phyloP scores from a whole-genome alignment of 2,888 invertebrate species.

The Adela reaumurella region DNA sequence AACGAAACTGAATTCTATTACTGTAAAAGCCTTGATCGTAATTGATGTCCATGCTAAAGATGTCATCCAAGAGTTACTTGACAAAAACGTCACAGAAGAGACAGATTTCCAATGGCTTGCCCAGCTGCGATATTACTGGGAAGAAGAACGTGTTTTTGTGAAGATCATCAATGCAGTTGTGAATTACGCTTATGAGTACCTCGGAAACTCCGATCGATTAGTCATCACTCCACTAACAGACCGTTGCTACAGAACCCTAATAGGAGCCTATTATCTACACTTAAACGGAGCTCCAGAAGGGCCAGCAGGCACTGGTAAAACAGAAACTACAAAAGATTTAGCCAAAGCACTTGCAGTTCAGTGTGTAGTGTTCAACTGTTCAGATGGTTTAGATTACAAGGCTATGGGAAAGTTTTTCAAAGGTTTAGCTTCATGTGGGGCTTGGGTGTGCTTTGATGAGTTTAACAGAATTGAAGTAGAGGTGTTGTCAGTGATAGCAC shows the following conservation, averaged over 20 bases:
- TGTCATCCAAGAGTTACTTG: constrained; percentile 65
- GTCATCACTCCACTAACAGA: constrained; percentile 74
- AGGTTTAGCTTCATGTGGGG: constrained; percentile 77
- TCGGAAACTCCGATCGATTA: constrained; percentile 75
- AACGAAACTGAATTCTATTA: constrained; percentile 68
- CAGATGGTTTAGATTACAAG: constrained; percentile 80
- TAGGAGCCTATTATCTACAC: constrained; percentile 80
- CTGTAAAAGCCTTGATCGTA: constrained; percentile 77
- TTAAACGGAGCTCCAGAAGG: constrained; percentile 83
- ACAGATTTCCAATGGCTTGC: constrained; percentile 84
- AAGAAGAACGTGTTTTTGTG: constrained; percentile 63
- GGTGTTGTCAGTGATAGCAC: constrained; percentile 82
- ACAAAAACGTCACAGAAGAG: constrained; percentile 62
- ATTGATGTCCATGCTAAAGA: constrained; percentile 85
- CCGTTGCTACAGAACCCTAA: constrained; percentile 78
- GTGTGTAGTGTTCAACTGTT: constrained; percentile 85
- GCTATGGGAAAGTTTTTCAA: constrained; percentile 86
- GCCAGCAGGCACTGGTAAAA: constrained; percentile 86
- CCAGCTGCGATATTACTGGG: constrained; percentile 79
- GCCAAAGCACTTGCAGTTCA: constrained; percentile 90
- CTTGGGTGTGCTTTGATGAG: constrained; percentile 88
- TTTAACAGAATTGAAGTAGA: constrained; percentile 83
- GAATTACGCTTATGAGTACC: constrained; percentile 78
- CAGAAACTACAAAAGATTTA: constrained; percentile 88
- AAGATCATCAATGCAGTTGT: constrained; percentile 78